Conservation (phyloP, 2,888 invertebrate species). For the Clistopyga incitator region DNA sequence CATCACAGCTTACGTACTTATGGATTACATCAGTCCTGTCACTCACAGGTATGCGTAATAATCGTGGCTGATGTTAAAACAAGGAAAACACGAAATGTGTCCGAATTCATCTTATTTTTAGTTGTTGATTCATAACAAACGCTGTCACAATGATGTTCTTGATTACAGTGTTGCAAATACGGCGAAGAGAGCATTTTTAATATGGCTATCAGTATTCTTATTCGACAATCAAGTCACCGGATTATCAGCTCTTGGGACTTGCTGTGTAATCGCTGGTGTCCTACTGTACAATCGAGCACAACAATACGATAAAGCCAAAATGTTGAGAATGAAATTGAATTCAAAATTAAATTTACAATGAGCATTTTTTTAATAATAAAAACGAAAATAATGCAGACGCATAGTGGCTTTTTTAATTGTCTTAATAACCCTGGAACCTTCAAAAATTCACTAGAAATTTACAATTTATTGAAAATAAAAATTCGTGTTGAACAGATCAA, state of each 20-base stretch:
- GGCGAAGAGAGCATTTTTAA: constrained; percentile 91
- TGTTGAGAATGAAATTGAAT: constrained; percentile 74
- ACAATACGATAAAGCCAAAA: constrained; percentile 85
- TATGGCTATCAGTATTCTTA: constrained; percentile 90
- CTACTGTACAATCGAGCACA: constrained; percentile 91
- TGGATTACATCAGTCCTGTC: constrained; percentile 92
- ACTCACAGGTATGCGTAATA: constrained; percentile 88
- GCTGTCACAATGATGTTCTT: constrained; percentile 1
- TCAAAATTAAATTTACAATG: constrained; percentile 82
- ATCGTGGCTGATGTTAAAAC: not conserved
- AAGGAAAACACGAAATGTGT: not conserved
- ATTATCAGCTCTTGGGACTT: constrained; percentile 90
- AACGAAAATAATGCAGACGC: constrained; percentile 7
- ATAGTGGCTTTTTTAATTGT: not conserved
- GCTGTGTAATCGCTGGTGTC: constrained; percentile 90
- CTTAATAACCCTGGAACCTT: not conserved
- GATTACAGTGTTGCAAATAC: constrained; percentile 91
- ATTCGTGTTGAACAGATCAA: too few relatives aligned
- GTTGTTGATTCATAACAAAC: not conserved
- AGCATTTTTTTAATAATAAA: constrained; percentile 55
- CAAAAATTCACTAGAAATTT: too few relatives aligned
- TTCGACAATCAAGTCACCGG: constrained; percentile 91
- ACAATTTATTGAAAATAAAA: too few relatives aligned
- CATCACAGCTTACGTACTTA: constrained; percentile 91
- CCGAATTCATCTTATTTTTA: not conserved